These are phyloP conservation scores for Apamea anceps DNA, from an alignment of 2,888 invertebrate species.

Conservation along the genomic window DNA sequence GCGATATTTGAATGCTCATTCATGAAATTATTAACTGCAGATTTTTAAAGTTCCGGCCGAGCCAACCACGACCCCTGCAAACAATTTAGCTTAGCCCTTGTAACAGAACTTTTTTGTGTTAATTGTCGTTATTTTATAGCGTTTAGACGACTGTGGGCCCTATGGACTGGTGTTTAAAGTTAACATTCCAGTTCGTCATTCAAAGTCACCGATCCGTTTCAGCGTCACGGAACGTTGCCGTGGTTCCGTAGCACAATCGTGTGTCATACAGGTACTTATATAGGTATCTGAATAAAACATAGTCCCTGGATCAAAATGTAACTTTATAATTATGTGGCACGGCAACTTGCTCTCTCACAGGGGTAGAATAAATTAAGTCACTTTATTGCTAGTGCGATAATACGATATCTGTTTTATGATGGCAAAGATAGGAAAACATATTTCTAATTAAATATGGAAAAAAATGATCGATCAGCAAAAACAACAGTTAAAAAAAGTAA, in stretches of 20 bases:
- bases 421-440: slow-evolving; percentile 41
- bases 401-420: slow-evolving; percentile 37
- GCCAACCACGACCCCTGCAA: slow-evolving; percentile 28
- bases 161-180: slow-evolving; percentile 57
- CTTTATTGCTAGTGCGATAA: slow-evolving; percentile 33
- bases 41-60: slow-evolving; percentile 20
- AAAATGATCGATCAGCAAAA: neutral
- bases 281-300: slow-evolving; percentile 47
- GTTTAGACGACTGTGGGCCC: slow-evolving; percentile 36
- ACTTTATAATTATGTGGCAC: slow-evolving; percentile 33
- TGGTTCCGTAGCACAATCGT: slow-evolving; percentile 67
- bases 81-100: slow-evolving; percentile 52
- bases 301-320: slow-evolving; percentile 50
- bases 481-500: no score
- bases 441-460: slow-evolving; percentile 31
- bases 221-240: slow-evolving; percentile 73
- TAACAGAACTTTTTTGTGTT: slow-evolving; percentile 45
- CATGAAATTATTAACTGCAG: slow-evolving; percentile 15
- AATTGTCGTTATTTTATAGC: slow-evolving; percentile 34
- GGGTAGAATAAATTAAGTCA: slow-evolving; percentile 44
- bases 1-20: slow-evolving; percentile 11
- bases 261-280: slow-evolving; percentile 37
- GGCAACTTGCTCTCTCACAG: slow-evolving; percentile 25
- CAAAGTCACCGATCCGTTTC: slow-evolving; percentile 73
- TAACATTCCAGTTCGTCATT: slow-evolving; percentile 61